Evolutionary conservation across 2,888 invertebrate genomes (phyloP), one percentile per base, ranked within the genome.

Genomic region (Ferrisia virgata): DNA sequence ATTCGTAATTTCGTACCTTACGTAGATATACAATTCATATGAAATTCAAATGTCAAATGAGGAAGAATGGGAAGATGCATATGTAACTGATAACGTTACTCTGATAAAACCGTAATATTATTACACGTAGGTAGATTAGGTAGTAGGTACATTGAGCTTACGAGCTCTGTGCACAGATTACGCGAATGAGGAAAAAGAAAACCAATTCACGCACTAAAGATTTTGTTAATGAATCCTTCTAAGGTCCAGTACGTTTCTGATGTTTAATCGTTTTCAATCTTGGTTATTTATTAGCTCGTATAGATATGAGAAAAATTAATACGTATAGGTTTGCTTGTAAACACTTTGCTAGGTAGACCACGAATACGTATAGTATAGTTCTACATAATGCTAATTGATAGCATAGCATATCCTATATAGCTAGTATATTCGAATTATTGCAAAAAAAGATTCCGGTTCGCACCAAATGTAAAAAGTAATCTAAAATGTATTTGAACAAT

Each of bases 31-130:
- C 47, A 47, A 3, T 53, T 53, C 22, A 53, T 76, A 76, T 33
- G 72, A 76, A 76, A 76, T 76, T 76, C 72, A 76, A 76, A 76
- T 33, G 36, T 36, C 72, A 76, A 76, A 76, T 76, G 36, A 76
- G 72, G 72, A 76, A 76, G 72, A 76, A 36, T 36, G 36, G 72
- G 72, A 76, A 76, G 72, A 76, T 76, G 72, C 72, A 76, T 76
- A 11, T 28, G 69, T 33, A 31, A n/a, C 33, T 76, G 72, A 76
- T 76, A 36, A 76, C 72, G 72, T 31, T 76, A 36, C 33, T n/a
- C n/a, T 64, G 72, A 76, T 76, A 76, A 36, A 11, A 18, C 31
- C 72, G 36, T 76, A 76, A 69, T 69, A 33, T 8, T 69, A 69
- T 69, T 69, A 69, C 31, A 69, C 2, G 4, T 47, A 11, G 18